Evolutionary conservation across 1,140 invertebrate species (phyloP).

Genomic region (Hylaeus anthracinus): DNA sequence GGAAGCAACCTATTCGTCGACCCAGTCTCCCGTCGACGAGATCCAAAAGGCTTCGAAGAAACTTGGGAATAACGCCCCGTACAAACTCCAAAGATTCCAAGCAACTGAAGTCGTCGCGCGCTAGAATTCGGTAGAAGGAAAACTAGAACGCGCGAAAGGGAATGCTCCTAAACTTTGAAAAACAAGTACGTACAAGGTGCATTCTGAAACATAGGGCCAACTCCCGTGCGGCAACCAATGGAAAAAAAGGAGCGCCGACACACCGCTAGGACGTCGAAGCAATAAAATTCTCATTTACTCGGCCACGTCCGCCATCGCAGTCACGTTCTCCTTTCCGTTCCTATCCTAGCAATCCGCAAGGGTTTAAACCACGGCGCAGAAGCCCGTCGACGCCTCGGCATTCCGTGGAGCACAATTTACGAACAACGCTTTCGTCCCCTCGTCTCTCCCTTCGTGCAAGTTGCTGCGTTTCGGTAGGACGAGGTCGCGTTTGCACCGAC

Average conservation of each 20-base stretch:
- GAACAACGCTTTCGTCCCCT: constrained; percentile 1
- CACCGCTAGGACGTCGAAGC: not conserved
- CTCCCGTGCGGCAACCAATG: not conserved
- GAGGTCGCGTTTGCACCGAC: constrained; percentile 10
- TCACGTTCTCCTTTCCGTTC: constrained; percentile 30
- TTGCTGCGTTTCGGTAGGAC: not conserved
- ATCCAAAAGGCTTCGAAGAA: no score
- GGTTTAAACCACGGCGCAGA: constrained; percentile 41
- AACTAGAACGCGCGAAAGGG: no score
- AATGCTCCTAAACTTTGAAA: no score
- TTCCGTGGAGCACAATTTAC: constrained; percentile 40
- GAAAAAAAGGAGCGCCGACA: not conserved
- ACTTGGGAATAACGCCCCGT: no score
- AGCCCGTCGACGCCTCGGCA: constrained; percentile 30
- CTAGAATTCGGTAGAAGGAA: no score
- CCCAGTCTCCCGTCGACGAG: no score
- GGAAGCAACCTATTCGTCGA: no score
- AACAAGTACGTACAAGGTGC: no score
- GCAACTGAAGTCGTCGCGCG: no score
- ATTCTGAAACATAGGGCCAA: no score
- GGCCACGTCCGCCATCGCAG: not conserved
- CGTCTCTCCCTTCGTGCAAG: not conserved
- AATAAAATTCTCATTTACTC: constrained; percentile 32
- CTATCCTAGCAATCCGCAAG: constrained; percentile 38
- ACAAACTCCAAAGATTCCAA: no score